Evolutionary conservation across 2,888 invertebrate species (phyloP).

Genomic region (Cryptocheilus praepositus): DNA sequence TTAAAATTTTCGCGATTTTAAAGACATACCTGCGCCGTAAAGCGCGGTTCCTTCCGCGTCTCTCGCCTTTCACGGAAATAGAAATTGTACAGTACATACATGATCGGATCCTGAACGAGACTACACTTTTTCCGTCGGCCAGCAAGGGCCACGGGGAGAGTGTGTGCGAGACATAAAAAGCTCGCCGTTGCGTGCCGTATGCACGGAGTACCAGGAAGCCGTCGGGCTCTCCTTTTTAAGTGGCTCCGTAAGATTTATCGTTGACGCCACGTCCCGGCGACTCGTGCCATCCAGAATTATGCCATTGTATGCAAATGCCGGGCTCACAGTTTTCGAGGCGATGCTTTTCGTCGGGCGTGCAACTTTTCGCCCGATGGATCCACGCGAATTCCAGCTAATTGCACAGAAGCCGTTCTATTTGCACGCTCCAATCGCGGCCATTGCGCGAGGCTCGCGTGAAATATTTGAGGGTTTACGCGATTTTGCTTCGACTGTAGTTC

Average conservation of each 20-base stretch:
- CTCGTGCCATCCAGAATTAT: slow-evolving; percentile 35
- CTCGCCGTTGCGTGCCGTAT: slow-evolving; percentile 21
- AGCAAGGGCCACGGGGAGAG: background rate
- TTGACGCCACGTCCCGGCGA: slow-evolving; percentile 27
- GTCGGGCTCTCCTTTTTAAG: slow-evolving; percentile 45
- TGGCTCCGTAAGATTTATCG: slow-evolving; percentile 46
- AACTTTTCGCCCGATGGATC: slow-evolving; percentile 2
- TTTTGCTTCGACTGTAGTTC: too few species aligned
- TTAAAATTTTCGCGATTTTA: too few species aligned
- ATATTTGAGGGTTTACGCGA: too few species aligned
- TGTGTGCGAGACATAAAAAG: slow-evolving; percentile 35
- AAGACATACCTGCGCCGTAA: too few species aligned
- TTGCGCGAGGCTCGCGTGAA: too few species aligned
- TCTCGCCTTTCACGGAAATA: too few species aligned
- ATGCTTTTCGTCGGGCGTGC: slow-evolving; percentile 18
- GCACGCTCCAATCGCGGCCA: too few species aligned
- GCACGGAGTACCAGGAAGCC: slow-evolving; percentile 43
- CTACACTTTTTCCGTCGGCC: slow-evolving; percentile 8
- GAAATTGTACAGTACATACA: background rate
- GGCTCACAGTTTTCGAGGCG: slow-evolving; percentile 13
- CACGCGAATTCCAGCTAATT: background rate
- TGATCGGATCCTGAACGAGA: background rate
- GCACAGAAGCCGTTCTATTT: too few species aligned
- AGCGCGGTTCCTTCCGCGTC: too few species aligned
- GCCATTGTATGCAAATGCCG: slow-evolving; percentile 49